These are phyloP conservation scores for Leptopilina clavipes DNA, from an alignment of 1,140 invertebrate species.

Conservation along the genomic window DNA sequence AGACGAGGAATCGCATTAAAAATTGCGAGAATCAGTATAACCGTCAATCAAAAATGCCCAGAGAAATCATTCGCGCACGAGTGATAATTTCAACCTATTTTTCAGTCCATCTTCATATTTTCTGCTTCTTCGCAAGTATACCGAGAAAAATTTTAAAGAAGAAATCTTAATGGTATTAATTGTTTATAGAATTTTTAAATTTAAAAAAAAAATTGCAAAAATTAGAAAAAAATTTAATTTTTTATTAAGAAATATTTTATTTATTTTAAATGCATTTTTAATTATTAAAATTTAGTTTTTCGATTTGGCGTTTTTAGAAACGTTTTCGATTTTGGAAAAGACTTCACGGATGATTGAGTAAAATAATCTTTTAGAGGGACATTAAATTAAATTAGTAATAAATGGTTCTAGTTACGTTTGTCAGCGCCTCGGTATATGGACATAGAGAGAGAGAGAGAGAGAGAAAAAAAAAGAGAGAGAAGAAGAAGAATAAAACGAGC, in stretches of 20 bases:
- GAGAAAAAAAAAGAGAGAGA: background rate
- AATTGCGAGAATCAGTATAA: constrained; percentile 14
- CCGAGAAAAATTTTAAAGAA: background rate
- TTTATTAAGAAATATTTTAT: too few relatives aligned
- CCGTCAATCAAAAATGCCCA: background rate
- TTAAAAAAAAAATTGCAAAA: too few relatives aligned
- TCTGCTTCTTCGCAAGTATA: background rate
- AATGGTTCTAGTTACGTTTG: constrained; percentile 1
- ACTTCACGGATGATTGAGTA: background rate
- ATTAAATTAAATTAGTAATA: constrained; percentile 1
- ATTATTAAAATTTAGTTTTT: too few relatives aligned
- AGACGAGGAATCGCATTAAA: background rate
- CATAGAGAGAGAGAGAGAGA: background rate
- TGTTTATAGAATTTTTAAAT: too few relatives aligned
- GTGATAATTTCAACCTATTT: constrained; percentile 20
- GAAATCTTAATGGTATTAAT: too few relatives aligned
- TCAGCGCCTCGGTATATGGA: constrained; percentile 37
- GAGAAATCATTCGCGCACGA: background rate
- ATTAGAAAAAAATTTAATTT: too few relatives aligned
- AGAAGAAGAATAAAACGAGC: background rate
- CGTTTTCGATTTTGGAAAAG: background rate
- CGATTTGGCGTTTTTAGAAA: too few relatives aligned
- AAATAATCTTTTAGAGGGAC: background rate
- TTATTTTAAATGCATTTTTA: too few relatives aligned
- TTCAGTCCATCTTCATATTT: background rate